Conservation (phyloP, 2,888 invertebrate species). For the Andrena fulva region DNA sequence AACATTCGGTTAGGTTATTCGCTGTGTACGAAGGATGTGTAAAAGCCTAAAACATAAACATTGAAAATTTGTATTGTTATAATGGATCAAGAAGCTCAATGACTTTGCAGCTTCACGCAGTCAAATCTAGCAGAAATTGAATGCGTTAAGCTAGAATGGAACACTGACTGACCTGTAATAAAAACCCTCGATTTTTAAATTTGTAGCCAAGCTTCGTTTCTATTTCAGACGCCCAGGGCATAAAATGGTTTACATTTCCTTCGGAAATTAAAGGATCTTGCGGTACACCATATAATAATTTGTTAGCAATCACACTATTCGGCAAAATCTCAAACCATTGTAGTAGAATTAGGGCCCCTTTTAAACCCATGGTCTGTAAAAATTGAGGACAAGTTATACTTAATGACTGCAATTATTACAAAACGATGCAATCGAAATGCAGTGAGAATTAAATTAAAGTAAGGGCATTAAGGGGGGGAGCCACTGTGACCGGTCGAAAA, state of each 20-base stretch:
- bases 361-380: constrained; percentile 85
- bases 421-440: background rate
- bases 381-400: constrained; percentile 10
- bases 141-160: constrained; percentile 86
- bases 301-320: constrained; percentile 80
- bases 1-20: constrained; percentile 94
- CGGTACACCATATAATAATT: constrained; percentile 76
- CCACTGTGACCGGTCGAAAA: too few relatives aligned
- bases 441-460: background rate
- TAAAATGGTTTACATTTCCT: constrained; percentile 80
- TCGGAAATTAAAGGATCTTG: constrained; percentile 52
- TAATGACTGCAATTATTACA: background rate
- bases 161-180: constrained; percentile 93
- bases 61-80: background rate
- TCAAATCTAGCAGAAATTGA: background rate
- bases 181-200: constrained; percentile 92
- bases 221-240: constrained; percentile 84
- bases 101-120: background rate
- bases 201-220: constrained; percentile 90
- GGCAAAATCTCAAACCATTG: constrained; percentile 89
- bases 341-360: constrained; percentile 86
- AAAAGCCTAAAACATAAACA: constrained; percentile 88
- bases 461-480: too few relatives aligned
- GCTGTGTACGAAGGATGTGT: constrained; percentile 96
- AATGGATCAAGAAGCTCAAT: background rate